Percentiles rank a stretch among this genome's conserved stretches.
These are phyloP conservation scores for Mesodorylaimus sp. DNA, from an alignment of 2,888 invertebrate species.

Conservation along the genomic window DNA sequence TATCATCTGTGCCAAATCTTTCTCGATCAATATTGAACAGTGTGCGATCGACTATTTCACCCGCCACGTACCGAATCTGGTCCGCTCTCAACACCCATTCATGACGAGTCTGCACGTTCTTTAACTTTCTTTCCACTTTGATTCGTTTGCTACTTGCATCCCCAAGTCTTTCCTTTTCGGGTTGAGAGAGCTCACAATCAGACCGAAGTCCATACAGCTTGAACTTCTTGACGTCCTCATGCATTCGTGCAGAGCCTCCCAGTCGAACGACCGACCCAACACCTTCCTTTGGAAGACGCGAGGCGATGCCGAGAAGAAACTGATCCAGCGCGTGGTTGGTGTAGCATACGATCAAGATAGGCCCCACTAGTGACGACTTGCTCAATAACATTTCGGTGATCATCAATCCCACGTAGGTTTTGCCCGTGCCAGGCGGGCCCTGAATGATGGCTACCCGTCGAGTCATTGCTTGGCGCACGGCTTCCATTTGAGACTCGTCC, in stretches of 20 bases:
- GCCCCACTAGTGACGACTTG: conserved; percentile 22
- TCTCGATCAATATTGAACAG: too few species aligned
- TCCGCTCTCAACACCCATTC: too few species aligned
- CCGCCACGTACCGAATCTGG: too few species aligned
- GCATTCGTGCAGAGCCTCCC: not conserved
- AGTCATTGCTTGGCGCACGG: conserved; percentile 48
- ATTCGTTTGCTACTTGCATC: too few species aligned
- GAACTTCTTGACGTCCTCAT: not conserved
- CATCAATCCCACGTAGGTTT: conserved; percentile 58
- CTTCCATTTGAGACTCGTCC: conserved; percentile 48
- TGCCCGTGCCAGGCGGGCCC: conserved; percentile 73
- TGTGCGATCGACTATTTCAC: too few species aligned
- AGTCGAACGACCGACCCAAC: not conserved
- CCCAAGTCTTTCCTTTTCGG: too few species aligned
- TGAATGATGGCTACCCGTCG: conserved; percentile 57
- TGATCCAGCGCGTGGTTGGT: conserved; percentile 74
- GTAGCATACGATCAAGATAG: conserved; percentile 57
- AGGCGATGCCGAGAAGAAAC: conserved; percentile 47
- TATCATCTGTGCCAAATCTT: too few species aligned
- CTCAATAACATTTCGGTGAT: conserved; percentile 34
- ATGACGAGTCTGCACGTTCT: too few species aligned
- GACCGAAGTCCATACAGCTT: not conserved
- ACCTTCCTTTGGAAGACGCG: too few species aligned
- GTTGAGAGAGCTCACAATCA: too few species aligned
- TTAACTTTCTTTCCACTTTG: too few species aligned